Base-by-base conservation (phyloP, 1,140 invertebrate genomes). In the Cydia amplana region DNA sequence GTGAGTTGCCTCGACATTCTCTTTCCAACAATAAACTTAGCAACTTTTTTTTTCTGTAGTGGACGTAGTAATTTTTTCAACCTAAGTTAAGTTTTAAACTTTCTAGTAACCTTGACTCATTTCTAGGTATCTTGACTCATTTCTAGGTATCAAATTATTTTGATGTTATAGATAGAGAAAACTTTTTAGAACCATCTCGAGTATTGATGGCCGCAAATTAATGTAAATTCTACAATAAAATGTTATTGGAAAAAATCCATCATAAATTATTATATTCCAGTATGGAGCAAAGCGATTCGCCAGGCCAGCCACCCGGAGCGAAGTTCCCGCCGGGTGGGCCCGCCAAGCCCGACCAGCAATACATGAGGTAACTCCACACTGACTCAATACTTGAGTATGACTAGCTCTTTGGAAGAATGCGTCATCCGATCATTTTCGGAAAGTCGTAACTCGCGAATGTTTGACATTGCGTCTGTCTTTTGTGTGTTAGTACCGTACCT, bases 251-350 rank as follows among this genome's bases (percentile, higher is more conserved):
- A 12, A 12, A 43, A 43, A 43, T 12, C 12, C 1, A 60, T 16
- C 6, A 9, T 60, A 60, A 60, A 18, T 18, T 77, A 43, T 65
- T 73, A 28, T 32, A 82, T 94, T 82, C 93, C 94, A 86, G 95
- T 94, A 78, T 93, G 93, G 80, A 95, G 94, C 82, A 88, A 93
- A 70, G 94, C 94, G 79, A 94, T 93, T 86, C 91, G 94, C 67
- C 88, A 94, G 67, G 91, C 78, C 94, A 94, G 84, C 80, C 94
- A 78, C 7, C 91, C 32, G 81, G 79, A 60, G 81, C 79, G 32
- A 89, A 87, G 70, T 86, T 77, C 75, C 78, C 79, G 36, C 80
- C 81, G 65, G 79, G 83, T 36, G 77, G 79, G 12, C 75, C 72
- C 9, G 80, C 80, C 51, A 82, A 79, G 72, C 51, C 77, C 18